Conservation (phyloP, 2,797 vertebrate genomes). For the Schizopygopsis pylzovi region DNA sequence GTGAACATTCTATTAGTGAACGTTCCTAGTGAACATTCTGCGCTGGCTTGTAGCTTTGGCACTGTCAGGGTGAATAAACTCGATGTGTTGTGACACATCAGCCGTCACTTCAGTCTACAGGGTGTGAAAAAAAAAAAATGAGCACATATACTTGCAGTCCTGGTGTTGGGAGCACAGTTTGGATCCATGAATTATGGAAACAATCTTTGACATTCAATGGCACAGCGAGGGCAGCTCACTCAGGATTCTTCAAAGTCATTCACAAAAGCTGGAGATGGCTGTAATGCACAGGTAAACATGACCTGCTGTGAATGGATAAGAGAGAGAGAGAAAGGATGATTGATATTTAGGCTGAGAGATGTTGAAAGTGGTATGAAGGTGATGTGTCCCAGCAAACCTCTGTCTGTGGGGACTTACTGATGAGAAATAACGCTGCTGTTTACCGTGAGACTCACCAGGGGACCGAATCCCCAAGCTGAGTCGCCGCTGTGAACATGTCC, state of each 20-base stretch:
- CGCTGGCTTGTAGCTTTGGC: background rate
- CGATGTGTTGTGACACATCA: background rate
- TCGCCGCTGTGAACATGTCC: slow-evolving; percentile 17
- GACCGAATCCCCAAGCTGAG: slow-evolving; percentile 23
- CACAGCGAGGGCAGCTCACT: slow-evolving; percentile 9
- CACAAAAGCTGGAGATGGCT: slow-evolving; percentile 14
- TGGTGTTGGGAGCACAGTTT: slow-evolving; percentile 10
- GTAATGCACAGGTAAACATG: slow-evolving; percentile 32
- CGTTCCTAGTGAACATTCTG: background rate
- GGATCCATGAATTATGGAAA: slow-evolving; percentile 21
- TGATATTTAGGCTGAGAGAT: slow-evolving; percentile 30
- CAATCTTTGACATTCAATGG: slow-evolving; percentile 2
- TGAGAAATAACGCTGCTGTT: slow-evolving; percentile 28
- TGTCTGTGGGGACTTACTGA: slow-evolving; percentile 36
- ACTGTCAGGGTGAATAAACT: background rate
- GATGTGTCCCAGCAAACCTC: slow-evolving; percentile 12
- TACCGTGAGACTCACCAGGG: slow-evolving; percentile 35
- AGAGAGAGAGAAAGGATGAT: slow-evolving; percentile 5
- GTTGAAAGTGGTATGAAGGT: slow-evolving; percentile 21
- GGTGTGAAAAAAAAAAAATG: slow-evolving; percentile 19
- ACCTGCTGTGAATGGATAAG: slow-evolving; percentile 8
- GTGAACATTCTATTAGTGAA: no score
- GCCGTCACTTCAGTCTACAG: background rate
- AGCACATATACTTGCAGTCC: slow-evolving; percentile 19
- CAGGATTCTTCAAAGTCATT: slow-evolving; percentile 40